A percentile compares a stretch with the other conserved stretches of the same genome.
Evolutionary conservation across 1,140 invertebrate genomes (phyloP).

Genomic region (Whitmania pigra): DNA sequence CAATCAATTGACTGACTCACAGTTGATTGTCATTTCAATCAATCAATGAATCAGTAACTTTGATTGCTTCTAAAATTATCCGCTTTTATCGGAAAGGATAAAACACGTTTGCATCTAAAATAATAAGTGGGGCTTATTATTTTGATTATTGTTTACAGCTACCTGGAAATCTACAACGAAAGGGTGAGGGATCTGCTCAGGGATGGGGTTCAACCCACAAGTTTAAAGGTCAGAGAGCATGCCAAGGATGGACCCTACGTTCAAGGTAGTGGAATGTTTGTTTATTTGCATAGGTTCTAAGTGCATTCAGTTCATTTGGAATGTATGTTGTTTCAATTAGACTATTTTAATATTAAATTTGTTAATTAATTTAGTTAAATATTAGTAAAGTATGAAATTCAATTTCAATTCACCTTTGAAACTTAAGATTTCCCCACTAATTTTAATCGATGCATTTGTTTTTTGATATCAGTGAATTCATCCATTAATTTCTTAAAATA

Average conservation of each 20-base stretch:
- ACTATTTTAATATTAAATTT: too few relatives aligned
- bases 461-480: neutral
- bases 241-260: slow-evolving; percentile 42
- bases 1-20: too few relatives aligned
- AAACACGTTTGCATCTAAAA: too few relatives aligned
- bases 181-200: slow-evolving; percentile 38
- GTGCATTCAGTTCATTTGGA: too few relatives aligned
- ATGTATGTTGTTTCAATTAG: neutral
- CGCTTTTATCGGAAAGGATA: too few relatives aligned
- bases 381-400: neutral
- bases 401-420: neutral
- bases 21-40: too few relatives aligned
- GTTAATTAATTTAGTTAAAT: too few relatives aligned
- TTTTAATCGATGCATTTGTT: neutral
- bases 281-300: too few relatives aligned
- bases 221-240: slow-evolving; percentile 39
- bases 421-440: neutral
- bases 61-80: too few relatives aligned
- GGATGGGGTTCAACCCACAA: slow-evolving; percentile 24
- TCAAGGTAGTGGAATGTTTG: slow-evolving; percentile 31
- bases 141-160: slow-evolving; percentile 24
- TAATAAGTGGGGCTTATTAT: neutral
- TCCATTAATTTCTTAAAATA: neutral
- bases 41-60: too few relatives aligned
- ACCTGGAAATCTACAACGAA: slow-evolving; percentile 42